Base-by-base conservation (phyloP, 2,113 vertebrate genomes). In the Apteryx owenii region DNA sequence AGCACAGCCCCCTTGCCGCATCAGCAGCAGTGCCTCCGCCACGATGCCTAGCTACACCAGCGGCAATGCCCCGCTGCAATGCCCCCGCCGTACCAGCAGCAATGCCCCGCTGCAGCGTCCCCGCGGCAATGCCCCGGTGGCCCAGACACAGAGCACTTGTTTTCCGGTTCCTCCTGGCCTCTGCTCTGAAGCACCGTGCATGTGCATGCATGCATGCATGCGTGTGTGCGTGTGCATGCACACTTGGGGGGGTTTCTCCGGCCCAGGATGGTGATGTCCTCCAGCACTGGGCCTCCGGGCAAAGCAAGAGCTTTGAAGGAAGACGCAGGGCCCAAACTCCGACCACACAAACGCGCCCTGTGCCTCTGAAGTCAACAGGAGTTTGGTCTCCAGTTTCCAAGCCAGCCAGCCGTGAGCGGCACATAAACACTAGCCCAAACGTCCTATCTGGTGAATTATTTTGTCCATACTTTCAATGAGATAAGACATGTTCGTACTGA, bases 301-400 rank as follows among this genome's bases (percentile, higher is more conserved):
- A 15, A 48, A 90, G n/a, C 33, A 2, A 44, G 26, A 85, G 70
- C n/a, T 38, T 12, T 6, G 13, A 26, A 31, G 71, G 36, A 25
- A 77, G 75, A 26, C 5, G 33, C 4, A 38, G 78, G 53, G 31
- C 61, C 50, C 65, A 13, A 31, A 31, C 10, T 40, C 58, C 4
- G 40, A n/a, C 69, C 0, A 1, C 33, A 5, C 60, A 38, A 58
- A 66, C 21, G n/a, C 2, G 1, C 17, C 28, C 26, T 0, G 0
- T 2, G 3, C 5, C 75, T 33, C 71, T 22, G n/a, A 31, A 1
- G 12, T 6, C 70, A 75, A 16, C 15, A 21, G 69, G 40, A 36
- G 17, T 51, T 17, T 3, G 38, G 28, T 13, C 1, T 1, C 46
- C 7, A 9, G 26, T 72, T 85, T 44, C 62, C 25, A 21, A 80